Evolutionary conservation across 2,113 vertebrate genomes (phyloP).

Genomic region (Phainopepla nitens): DNA sequence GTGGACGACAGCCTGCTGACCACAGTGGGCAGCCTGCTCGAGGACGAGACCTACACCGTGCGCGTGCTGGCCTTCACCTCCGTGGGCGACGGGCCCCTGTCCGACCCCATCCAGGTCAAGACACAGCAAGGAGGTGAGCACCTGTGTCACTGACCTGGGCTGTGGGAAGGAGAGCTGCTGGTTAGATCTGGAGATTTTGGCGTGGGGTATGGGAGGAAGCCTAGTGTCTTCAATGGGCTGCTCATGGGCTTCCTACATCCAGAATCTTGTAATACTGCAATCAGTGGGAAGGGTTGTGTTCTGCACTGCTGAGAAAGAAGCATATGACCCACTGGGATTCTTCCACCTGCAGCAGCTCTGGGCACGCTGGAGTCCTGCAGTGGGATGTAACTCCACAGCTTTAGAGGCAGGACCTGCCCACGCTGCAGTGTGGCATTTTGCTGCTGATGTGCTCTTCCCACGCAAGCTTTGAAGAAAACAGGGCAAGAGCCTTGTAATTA

Average conservation of each 20-base stretch:
- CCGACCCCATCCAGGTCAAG: constrained; percentile 94
- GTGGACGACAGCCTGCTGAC: constrained; percentile 95
- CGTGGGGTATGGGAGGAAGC: neutral
- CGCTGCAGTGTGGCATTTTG: neutral
- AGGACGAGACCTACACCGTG: constrained; percentile 92
- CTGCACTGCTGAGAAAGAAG: neutral
- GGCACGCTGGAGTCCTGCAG: neutral
- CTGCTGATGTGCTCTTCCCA: neutral
- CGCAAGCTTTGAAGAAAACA: neutral
- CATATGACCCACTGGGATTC: neutral
- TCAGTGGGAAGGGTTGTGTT: neutral
- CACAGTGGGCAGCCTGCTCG: constrained; percentile 88
- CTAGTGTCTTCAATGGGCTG: neutral
- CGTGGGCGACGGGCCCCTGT: constrained; percentile 94
- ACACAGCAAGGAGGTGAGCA: constrained; percentile 91
- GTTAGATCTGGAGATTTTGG: no score
- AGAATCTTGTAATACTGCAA: neutral
- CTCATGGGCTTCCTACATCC: neutral
- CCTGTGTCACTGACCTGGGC: neutral
- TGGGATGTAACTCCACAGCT: neutral
- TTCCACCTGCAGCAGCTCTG: neutral
- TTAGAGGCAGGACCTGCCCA: neutral
- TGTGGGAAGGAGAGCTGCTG: neutral
- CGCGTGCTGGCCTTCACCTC: constrained; percentile 95
- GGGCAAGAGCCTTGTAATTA: neutral